Base-by-base conservation (phyloP, 2,888 invertebrate species). In the Anarsia innoxiella region DNA sequence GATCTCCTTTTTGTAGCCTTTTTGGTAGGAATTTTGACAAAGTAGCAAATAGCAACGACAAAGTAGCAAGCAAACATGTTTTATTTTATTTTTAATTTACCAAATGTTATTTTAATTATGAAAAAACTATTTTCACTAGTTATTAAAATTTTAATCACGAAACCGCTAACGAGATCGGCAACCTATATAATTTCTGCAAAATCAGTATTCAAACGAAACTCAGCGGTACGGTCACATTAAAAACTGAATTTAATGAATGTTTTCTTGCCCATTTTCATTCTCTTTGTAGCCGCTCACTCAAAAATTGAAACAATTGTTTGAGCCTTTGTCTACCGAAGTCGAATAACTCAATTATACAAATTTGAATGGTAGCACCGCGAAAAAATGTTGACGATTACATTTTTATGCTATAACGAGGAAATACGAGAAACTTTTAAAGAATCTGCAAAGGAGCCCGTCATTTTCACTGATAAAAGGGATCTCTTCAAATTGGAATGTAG, bases 321-420 rank as follows among this genome's bases (percentile, higher is more conserved):
- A 27, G 27, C 19, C 32, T 31, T 32, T 25, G 33, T 32, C 23
- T 13, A 40, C 28, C 29, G 12, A 27, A 35, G 34, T 23, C 34
- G 34, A 35, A 27, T 37, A 37, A 41, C 31, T 30, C 41, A 37
- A 41, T 41, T 37, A 35, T 31, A 34, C 34, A 36, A 30, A 34
- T 30, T 34, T 31, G 31, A 34, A 27, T 31, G 34, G 23, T 13
- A 26, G 34, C 29, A 31, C 26, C 14, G 32, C 32, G 25, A 26
- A 34, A 34, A 41, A 37, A 31, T 34, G 31, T 37, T 37, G 41
- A 31, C 35, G 37, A 30, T 40, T 36, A 25, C 36, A 26, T 8
- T 25, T 37, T 30, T 29, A 16, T 23, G 23, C 33, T 23, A 14
- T 11, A 10, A 26, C 26, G 16, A 31, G 16, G 16, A 31, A 37